Evolutionary conservation across 2,797 vertebrate species (phyloP).

Genomic region (Lithobates pipiens): DNA sequence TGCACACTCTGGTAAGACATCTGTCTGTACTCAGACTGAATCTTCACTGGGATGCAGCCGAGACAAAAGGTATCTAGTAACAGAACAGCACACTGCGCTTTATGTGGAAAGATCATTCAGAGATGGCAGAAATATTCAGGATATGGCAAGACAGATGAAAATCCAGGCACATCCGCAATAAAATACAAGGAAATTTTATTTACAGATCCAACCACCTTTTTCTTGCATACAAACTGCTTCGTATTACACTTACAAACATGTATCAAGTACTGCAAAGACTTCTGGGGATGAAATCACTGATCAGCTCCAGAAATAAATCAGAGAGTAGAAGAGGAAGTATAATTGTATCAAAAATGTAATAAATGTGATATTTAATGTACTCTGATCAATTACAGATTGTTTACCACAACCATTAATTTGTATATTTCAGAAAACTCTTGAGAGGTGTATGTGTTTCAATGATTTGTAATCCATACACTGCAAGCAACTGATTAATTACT

Average conservation of each 20-base stretch:
- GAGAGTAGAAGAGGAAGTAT: neutral
- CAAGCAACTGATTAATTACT: too few relatives aligned
- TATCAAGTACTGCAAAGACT: slow-evolving; percentile 25
- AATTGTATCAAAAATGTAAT: neutral
- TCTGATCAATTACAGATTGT: too few relatives aligned
- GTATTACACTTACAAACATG: slow-evolving; percentile 13
- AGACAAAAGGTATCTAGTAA: slow-evolving; percentile 50
- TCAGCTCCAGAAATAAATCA: neutral
- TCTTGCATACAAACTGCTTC: slow-evolving; percentile 23
- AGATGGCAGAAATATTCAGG: slow-evolving; percentile 55
- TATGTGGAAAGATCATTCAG: slow-evolving; percentile 57
- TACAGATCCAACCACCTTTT: slow-evolving; percentile 44
- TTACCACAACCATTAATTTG: too few relatives aligned
- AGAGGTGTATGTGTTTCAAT: too few relatives aligned
- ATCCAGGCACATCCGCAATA: slow-evolving; percentile 60
- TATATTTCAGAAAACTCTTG: too few relatives aligned
- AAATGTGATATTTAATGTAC: neutral
- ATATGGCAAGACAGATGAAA: slow-evolving; percentile 58
- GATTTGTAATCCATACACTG: too few relatives aligned
- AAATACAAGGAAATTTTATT: slow-evolving; percentile 52
- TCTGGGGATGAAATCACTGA: neutral
- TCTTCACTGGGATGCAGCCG: slow-evolving; percentile 23
- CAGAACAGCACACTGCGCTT: slow-evolving; percentile 33
- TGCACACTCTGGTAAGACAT: slow-evolving; percentile 40
- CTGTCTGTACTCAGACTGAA: slow-evolving; percentile 35